phyloP scores from a whole-genome alignment of 2,797 vertebrate genomes.

The Chrysolophus pictus region DNA sequence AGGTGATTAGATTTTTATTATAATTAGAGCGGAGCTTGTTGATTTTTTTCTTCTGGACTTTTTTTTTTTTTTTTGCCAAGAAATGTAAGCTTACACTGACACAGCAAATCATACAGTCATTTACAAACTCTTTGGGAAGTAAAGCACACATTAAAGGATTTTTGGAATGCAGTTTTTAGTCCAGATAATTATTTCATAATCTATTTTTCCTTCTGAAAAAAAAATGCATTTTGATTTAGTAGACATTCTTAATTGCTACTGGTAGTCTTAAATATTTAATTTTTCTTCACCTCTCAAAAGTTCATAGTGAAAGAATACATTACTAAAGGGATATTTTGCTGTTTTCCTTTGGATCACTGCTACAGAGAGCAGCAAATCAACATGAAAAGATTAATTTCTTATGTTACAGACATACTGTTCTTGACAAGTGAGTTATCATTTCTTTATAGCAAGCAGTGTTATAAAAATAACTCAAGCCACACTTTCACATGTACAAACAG shows the following conservation, averaged over 20 bases:
- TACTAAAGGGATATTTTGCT: background rate
- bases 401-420: background rate
- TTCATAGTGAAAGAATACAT: background rate
- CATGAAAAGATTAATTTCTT: background rate
- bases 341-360: background rate
- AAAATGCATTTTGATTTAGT: background rate
- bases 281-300: conserved; percentile 26
- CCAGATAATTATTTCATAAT: conserved; percentile 41
- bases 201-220: conserved; percentile 30
- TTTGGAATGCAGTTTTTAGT: conserved; percentile 44
- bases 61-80: conserved; percentile 42
- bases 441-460: conserved; percentile 13
- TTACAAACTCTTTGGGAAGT: conserved; percentile 64
- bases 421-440: conserved; percentile 24
- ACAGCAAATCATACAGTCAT: conserved; percentile 59
- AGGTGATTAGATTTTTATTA: background rate
- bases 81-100: conserved; percentile 51
- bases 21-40: background rate
- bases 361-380: background rate
- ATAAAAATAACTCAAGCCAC: conserved; percentile 27
- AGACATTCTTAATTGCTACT: conserved; percentile 43
- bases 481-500: background rate
- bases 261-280: background rate
- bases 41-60: conserved; percentile 37
- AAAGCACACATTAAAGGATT: conserved; percentile 59